Conservation (phyloP, 2,888 invertebrate species). For the Apamea epomidion region DNA sequence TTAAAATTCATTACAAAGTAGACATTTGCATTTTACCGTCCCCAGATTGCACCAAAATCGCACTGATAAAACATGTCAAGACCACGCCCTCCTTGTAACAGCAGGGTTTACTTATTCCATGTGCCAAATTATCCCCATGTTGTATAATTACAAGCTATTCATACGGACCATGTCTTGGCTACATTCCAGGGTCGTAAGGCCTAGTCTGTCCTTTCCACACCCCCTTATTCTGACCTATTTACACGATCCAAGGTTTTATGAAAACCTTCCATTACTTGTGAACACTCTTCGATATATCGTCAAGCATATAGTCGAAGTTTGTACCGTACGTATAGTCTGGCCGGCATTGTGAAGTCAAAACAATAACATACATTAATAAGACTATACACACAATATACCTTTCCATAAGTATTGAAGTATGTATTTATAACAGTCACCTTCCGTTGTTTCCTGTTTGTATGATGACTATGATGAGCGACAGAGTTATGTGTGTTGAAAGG, state of each 20-base stretch:
- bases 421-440: constrained; percentile 36
- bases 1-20: background rate
- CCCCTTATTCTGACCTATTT: constrained; percentile 40
- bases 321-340: constrained; percentile 9
- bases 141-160: constrained; percentile 43
- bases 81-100: constrained; percentile 7
- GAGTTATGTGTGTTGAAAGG: constrained; percentile 14
- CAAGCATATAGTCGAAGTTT: background rate
- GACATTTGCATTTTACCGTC: background rate
- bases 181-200: constrained; percentile 36
- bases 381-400: constrained; percentile 22
- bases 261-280: background rate
- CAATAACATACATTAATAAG: constrained; percentile 44
- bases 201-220: constrained; percentile 14
- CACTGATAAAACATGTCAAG: constrained; percentile 7
- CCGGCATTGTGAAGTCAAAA: constrained; percentile 47
- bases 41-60: background rate
- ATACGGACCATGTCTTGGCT: constrained; percentile 49
- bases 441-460: constrained; percentile 51
- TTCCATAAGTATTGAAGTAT: constrained; percentile 1
- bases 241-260: background rate
- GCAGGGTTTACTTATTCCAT: constrained; percentile 9
- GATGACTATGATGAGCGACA: background rate
- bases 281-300: background rate
- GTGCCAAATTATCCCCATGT: constrained; percentile 31